Conservation (phyloP, 1,140 invertebrate species). For the Euschistus heros region DNA sequence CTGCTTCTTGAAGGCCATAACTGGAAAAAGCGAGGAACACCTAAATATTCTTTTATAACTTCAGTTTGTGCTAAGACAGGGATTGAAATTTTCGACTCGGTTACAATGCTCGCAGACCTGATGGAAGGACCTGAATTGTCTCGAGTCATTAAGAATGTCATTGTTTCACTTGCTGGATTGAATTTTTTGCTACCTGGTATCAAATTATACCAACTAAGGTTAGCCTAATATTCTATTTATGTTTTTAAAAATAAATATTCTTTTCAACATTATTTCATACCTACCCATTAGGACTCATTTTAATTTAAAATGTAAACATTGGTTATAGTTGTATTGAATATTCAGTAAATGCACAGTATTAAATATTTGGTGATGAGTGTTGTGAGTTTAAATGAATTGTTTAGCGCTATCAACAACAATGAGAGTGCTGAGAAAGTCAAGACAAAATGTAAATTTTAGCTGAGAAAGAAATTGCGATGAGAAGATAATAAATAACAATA, state of each 20-base stretch:
- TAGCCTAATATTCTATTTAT: slow-evolving; percentile 25
- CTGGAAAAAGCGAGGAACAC: slow-evolving; percentile 37
- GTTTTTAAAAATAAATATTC: neutral
- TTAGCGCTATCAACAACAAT: too few relatives aligned
- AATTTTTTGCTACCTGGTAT: slow-evolving; percentile 47
- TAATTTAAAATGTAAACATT: too few relatives aligned
- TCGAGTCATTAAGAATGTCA: slow-evolving; percentile 28
- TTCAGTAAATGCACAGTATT: too few relatives aligned
- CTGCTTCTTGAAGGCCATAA: slow-evolving; percentile 45
- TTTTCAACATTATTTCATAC: neutral
- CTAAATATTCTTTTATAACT: slow-evolving; percentile 38
- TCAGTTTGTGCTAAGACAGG: slow-evolving; percentile 36
- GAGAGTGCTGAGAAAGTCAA: too few relatives aligned
- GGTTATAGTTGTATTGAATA: too few relatives aligned
- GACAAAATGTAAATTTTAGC: too few relatives aligned
- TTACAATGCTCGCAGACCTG: slow-evolving; percentile 33
- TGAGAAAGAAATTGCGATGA: too few relatives aligned
- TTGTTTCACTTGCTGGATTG: slow-evolving; percentile 42
- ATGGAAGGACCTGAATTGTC: slow-evolving; percentile 22
- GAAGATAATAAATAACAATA: too few relatives aligned
- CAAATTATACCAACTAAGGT: slow-evolving; percentile 44
- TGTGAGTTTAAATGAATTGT: too few relatives aligned
- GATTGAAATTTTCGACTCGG: slow-evolving; percentile 46
- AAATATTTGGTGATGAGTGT: too few relatives aligned
- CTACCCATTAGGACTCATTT: too few relatives aligned